These are phyloP conservation scores for Hanleya hanleyi DNA, from an alignment of 2,888 invertebrate species.

Conservation along the genomic window DNA sequence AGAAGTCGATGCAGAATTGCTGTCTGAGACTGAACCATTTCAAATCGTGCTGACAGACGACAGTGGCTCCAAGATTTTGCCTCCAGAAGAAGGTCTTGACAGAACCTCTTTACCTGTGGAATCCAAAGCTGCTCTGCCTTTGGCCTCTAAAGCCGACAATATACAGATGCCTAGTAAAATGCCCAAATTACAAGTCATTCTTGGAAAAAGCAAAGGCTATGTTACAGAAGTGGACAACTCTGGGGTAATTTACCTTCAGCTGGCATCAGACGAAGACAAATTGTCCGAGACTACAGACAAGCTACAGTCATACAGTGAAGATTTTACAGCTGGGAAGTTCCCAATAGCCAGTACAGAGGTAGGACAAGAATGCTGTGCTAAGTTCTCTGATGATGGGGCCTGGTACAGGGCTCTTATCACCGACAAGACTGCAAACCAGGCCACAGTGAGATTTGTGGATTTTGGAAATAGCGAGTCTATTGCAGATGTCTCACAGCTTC, in stretches of 20 bases:
- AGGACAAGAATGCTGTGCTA: conserved; percentile 18
- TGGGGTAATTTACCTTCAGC: background rate
- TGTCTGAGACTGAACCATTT: background rate
- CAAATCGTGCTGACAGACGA: background rate
- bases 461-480: conserved; percentile 25
- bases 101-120: background rate
- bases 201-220: background rate
- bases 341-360: background rate
- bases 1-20: background rate
- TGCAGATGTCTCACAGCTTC: background rate
- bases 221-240: background rate
- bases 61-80: background rate
- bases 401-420: conserved; percentile 65
- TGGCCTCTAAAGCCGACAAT: too few relatives aligned
- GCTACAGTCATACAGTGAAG: conserved; percentile 3
- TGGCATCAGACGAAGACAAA: background rate
- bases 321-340: background rate
- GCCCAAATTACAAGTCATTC: background rate
- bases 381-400: conserved; percentile 56
- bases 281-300: background rate
- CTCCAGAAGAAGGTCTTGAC: background rate
- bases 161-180: background rate
- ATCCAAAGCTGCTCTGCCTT: too few relatives aligned
- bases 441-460: conserved; percentile 23
- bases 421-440: background rate